Evolutionary conservation across 2,113 vertebrate species (phyloP), one percentile per base, ranked within the genome.

Genomic region (Rallus limicola): DNA sequence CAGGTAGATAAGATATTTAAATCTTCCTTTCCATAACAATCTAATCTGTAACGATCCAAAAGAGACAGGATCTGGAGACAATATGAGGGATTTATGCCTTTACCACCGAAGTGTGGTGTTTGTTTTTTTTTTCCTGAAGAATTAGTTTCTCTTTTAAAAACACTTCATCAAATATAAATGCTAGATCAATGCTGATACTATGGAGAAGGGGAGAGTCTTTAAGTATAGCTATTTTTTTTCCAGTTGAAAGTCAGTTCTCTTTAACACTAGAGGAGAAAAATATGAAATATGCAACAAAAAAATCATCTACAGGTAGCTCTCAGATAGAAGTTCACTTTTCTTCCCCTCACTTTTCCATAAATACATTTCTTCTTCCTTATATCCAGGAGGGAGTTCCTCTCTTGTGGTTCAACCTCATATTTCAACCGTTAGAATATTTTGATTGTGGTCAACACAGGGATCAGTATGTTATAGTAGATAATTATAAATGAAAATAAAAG

Each of bases 1-100:
- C 99, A 99, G 99, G 99, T 99, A 98, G 98, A 95, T 84, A 62
- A 89, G 84, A 78, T 76, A 82, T 87, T 96, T 97, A 96, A 95
- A 94, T 97, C 90, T 93, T 87, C 58, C 78, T 96, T 97, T 76
- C 63, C 80, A 86, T 91, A 94, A 60, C 82, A 23, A 74, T 92
- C 70, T 95, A 77, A 95, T 91, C 84, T 92, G 24, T 53, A 95
- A 53, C 74, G 83, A 95, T 82, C 33, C 75, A 93, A 31, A 94
- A 62, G 79, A 96, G 86, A 67, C 52, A 78, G 40, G 29, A 40
- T 90, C 68, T 91, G 80, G 64, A 70, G 55, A 80, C 69, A 82
- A 74, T 59, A 38, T 64, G 24, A 67, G 56, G 33, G 63, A 90
- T 92, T 93, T 88, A 92, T 84, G 44, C 48, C 62, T 91, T 93